Conservation (phyloP, 2,888 invertebrate species). For the Drosophila buzzatii region DNA sequence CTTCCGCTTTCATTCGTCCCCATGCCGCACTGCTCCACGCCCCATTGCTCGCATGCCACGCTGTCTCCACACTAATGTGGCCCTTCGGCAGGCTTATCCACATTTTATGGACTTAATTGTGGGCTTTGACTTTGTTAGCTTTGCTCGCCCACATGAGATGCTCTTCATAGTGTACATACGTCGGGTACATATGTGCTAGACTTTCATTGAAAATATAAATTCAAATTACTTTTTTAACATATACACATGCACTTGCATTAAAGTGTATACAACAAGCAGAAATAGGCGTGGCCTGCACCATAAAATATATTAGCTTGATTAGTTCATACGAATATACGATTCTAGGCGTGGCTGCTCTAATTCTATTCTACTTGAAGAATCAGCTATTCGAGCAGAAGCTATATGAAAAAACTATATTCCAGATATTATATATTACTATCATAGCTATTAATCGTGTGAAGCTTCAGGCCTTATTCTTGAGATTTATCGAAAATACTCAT, state of each 20-base stretch:
- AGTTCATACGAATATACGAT: too few species aligned
- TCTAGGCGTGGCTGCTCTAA: too few species aligned
- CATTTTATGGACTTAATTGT: conserved; percentile 65
- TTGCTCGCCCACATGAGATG: conserved; percentile 26
- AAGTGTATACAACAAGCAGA: background rate
- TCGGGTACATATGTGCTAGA: background rate
- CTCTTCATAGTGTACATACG: conserved; percentile 5
- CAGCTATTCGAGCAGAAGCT: too few species aligned
- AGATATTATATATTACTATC: too few species aligned
- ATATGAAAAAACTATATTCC: too few species aligned
- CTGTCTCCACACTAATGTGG: conserved; percentile 5
- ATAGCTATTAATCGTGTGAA: too few species aligned
- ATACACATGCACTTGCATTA: background rate
- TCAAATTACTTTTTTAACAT: background rate
- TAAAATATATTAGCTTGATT: background rate
- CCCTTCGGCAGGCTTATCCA: conserved; percentile 55
- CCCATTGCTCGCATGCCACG: background rate
- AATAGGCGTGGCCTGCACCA: background rate
- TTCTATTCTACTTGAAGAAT: too few species aligned
- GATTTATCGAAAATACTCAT: too few species aligned
- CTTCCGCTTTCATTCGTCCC: background rate
- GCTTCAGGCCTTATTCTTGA: too few species aligned
- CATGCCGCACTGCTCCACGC: background rate
- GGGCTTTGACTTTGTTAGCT: conserved; percentile 26
- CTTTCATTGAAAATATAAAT: background rate